These are phyloP conservation scores for Aleiodes alternator DNA, from an alignment of 2,888 invertebrate genomes.

Conservation along the genomic window DNA sequence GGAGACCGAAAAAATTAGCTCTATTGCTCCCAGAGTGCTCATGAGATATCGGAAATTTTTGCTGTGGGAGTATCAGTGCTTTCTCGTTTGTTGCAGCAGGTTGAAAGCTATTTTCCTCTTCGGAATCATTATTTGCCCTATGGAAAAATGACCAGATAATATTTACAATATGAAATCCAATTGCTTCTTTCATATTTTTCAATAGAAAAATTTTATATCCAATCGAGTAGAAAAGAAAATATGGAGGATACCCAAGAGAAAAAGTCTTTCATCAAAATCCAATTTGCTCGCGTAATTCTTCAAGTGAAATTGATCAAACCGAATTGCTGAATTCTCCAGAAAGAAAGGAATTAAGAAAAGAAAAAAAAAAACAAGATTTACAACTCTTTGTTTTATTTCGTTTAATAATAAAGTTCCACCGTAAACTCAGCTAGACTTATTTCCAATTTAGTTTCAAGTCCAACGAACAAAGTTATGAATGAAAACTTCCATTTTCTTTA, in stretches of 20 bases:
- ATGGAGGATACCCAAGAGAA: too few relatives aligned
- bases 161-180: conserved; percentile 1
- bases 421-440: conserved; percentile 1
- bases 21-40: conserved; percentile 12
- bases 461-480: conserved; percentile 10
- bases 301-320: too few relatives aligned
- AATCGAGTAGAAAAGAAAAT: not conserved
- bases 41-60: not conserved
- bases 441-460: conserved; percentile 9
- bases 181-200: conserved; percentile 8
- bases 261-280: too few relatives aligned
- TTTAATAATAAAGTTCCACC: conserved; percentile 13
- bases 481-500: not conserved
- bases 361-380: not conserved
- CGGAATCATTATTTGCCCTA: conserved; percentile 17
- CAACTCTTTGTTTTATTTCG: not conserved
- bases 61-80: conserved; percentile 16
- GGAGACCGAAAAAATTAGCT: conserved; percentile 26
- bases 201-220: conserved; percentile 7
- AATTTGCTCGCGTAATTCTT: too few relatives aligned
- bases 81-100: conserved; percentile 20
- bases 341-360: not conserved
- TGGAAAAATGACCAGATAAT: conserved; percentile 8
- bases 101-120: conserved; percentile 27
- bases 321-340: too few relatives aligned